Evolutionary conservation across 2,113 vertebrate species (phyloP).

Genomic region (Callionymus lyra): DNA sequence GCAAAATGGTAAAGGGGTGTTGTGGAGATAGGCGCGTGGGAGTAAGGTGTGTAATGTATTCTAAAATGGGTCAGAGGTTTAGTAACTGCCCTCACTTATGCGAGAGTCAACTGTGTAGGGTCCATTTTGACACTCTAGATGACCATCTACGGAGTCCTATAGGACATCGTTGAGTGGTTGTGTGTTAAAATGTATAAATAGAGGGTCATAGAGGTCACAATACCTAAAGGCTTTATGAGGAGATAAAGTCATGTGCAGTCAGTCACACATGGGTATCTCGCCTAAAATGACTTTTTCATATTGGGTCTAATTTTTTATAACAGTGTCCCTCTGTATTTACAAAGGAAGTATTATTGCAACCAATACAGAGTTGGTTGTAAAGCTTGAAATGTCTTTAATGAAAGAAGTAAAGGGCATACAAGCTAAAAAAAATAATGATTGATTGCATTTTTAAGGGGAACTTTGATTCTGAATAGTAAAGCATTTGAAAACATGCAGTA

Average conservation of each 20-base stretch:
- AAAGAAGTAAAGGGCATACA: no score
- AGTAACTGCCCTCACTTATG: conserved; percentile 42
- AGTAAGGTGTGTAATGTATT: conserved; percentile 54
- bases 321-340: conserved; percentile 20
- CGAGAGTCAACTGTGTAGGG: conserved; percentile 37
- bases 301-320: conserved; percentile 20
- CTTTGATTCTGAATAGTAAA: no score
- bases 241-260: conserved; percentile 16
- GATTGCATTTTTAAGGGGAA: no score
- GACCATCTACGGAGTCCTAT: conserved; percentile 32
- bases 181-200: conserved; percentile 35
- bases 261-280: conserved; percentile 23
- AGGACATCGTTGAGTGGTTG: conserved; percentile 22
- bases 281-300: conserved; percentile 33
- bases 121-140: conserved; percentile 28
- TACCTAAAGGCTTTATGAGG: conserved; percentile 29
- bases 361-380: no score
- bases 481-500: no score
- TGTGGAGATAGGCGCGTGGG: conserved; percentile 35
- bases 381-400: no score
- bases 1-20: conserved; percentile 30
- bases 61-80: conserved; percentile 40
- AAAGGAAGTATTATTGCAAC: conserved; percentile 43
- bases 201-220: conserved; percentile 21
- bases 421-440: no score